These are phyloP conservation scores for Arremon aurantiirostris DNA, from an alignment of 2,797 vertebrate genomes.

Conservation along the genomic window DNA sequence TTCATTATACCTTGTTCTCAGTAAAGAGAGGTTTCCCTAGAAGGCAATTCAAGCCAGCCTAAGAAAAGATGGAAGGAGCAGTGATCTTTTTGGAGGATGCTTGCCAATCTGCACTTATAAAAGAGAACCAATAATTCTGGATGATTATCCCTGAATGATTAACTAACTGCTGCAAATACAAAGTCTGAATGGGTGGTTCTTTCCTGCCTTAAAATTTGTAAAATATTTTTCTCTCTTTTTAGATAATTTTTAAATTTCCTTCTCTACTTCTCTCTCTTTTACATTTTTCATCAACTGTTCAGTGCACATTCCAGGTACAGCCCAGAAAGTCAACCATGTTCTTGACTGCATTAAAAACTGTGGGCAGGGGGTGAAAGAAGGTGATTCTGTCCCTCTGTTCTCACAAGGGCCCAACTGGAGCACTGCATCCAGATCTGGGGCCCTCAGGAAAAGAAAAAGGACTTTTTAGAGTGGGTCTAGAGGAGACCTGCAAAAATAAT, in stretches of 20 bases:
- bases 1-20: background rate
- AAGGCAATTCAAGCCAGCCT: background rate
- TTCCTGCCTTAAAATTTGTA: background rate
- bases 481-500: background rate
- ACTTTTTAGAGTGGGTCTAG: background rate
- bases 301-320: background rate
- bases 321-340: background rate
- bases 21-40: background rate
- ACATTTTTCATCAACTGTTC: background rate
- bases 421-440: background rate
- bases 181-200: background rate
- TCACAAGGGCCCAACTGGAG: background rate
- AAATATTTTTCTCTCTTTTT: background rate
- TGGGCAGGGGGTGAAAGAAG: background rate
- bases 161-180: background rate
- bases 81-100: background rate
- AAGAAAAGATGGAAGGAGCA: background rate
- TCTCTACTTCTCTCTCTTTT: background rate
- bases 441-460: background rate
- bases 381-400: background rate
- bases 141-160: background rate
- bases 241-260: accelerated
- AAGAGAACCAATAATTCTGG: background rate
- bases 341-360: background rate
- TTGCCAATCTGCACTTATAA: background rate